These are phyloP conservation scores for Kradibia gibbosae DNA, from an alignment of 1,140 invertebrate genomes.

Conservation along the genomic window DNA sequence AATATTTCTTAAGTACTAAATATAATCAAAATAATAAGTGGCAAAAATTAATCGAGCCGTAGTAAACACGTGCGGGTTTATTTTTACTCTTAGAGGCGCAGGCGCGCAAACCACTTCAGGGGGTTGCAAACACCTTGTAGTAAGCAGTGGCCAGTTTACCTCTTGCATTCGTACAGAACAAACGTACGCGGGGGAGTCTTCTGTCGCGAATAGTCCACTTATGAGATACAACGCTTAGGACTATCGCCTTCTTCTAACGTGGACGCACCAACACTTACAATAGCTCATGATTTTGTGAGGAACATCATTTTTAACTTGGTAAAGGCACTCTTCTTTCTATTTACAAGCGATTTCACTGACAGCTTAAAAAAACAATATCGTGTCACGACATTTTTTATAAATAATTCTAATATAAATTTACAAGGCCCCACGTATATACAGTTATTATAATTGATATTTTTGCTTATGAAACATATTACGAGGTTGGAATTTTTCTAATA, in stretches of 20 bases:
- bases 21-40: no score
- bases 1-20: no score
- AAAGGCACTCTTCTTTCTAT: neutral
- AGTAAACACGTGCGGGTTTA: no score
- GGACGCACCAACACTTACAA: neutral
- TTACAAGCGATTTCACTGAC: neutral
- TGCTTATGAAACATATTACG: no score
- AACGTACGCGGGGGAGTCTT: neutral
- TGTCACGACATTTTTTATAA: no score
- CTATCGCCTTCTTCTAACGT: neutral
- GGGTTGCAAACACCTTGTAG: neutral
- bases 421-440: neutral
- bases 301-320: neutral
- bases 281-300: neutral
- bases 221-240: neutral
- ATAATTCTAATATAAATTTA: no score
- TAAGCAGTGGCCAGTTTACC: constrained; percentile 31
- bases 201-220: constrained; percentile 31
- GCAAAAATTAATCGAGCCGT: no score
- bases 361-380: neutral
- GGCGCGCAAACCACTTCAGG: constrained; percentile 39
- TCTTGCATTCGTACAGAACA: neutral
- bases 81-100: constrained; percentile 23
- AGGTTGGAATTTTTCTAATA: no score
- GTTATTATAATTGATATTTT: neutral